A percentile compares a stretch with the other conserved stretches of the same genome.
Conservation (phyloP, 2,888 invertebrate species). For the Cataglyphis altisquamis region DNA sequence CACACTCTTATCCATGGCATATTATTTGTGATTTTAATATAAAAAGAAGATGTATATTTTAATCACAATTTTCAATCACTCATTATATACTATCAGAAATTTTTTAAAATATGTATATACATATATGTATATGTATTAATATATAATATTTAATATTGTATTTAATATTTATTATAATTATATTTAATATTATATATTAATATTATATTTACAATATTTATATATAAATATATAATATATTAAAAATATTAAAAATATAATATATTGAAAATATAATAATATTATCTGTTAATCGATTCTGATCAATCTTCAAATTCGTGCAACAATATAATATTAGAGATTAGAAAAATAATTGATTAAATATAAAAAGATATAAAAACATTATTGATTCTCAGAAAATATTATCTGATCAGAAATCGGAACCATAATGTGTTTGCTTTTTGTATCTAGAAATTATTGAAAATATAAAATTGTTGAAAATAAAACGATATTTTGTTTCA, state of each 20-base stretch:
- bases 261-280: not conserved
- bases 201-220: no score
- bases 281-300: not conserved
- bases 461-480: not conserved
- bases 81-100: not conserved
- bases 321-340: not conserved
- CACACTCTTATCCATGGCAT: not conserved
- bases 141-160: no score
- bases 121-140: no score
- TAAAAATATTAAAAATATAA: not conserved
- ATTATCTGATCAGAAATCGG: not conserved
- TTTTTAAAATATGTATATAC: not conserved
- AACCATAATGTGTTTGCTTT: not conserved
- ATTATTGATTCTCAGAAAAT: not conserved
- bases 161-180: no score
- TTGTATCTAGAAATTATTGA: not conserved
- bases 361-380: not conserved
- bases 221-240: no score
- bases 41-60: not conserved
- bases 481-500: not conserved
- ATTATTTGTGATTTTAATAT: not conserved
- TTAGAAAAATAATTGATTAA: no score
- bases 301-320: not conserved
- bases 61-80: not conserved
- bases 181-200: no score